Percentiles rank a stretch among this genome's conserved stretches.
Evolutionary conservation across 2,797 vertebrate genomes (phyloP).

Genomic region (Gymnoscopelus microlampas): DNA sequence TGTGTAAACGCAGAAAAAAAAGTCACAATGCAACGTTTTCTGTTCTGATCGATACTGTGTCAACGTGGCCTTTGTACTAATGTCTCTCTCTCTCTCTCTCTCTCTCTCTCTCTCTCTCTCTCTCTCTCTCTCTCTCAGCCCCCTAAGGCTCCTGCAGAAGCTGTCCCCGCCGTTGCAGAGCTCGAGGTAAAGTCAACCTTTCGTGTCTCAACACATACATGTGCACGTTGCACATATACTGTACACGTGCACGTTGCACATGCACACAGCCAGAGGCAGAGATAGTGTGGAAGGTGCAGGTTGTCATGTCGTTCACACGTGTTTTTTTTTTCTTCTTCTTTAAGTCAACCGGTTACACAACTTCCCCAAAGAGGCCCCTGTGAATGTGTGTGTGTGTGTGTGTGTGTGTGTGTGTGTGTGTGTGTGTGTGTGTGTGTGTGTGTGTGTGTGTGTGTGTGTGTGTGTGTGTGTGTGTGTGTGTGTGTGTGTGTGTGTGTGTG

Average conservation of each 20-base stretch:
- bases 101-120: not conserved
- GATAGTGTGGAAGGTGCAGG: no score
- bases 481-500: constrained; percentile 10
- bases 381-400: not conserved
- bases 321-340: not conserved
- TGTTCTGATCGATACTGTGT: no score
- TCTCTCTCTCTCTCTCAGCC: not conserved
- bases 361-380: not conserved
- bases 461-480: constrained; percentile 25
- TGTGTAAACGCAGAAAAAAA: no score
- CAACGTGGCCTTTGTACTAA: no score
- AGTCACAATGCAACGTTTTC: no score
- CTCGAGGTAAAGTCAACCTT: no score
- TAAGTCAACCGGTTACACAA: no score
- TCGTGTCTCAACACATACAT: no score
- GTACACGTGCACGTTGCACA: no score
- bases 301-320: not conserved
- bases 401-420: not conserved
- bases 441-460: constrained; percentile 18
- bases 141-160: not conserved
- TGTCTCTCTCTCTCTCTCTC: constrained; percentile 65
- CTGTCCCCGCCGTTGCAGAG: no score
- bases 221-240: no score
- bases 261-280: no score
- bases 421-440: not conserved